Conservation (phyloP, 2,888 invertebrate species). For the Sphaerophoria taeniata region DNA sequence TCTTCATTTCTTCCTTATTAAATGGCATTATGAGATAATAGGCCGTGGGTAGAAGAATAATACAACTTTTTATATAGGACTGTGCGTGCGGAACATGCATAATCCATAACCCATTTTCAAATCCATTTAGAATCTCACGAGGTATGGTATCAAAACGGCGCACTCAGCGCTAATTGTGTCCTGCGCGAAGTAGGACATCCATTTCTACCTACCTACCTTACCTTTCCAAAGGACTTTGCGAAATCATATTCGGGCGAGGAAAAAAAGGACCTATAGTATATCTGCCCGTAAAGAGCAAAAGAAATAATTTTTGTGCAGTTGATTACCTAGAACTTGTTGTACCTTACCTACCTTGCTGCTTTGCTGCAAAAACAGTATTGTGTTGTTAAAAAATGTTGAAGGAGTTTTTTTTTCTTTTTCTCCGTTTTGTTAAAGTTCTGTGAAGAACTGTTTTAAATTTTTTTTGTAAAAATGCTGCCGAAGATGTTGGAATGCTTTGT, state of each 20-base stretch:
- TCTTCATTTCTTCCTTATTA: too few species aligned
- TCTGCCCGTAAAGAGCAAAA: constrained; percentile 25
- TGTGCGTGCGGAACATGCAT: too few species aligned
- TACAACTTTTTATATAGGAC: too few species aligned
- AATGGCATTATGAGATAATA: too few species aligned
- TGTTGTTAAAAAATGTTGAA: constrained; percentile 29
- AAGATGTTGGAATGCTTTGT: not conserved
- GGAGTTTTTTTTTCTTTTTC: constrained; percentile 1
- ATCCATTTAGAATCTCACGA: too few species aligned
- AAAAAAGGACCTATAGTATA: constrained; percentile 27
- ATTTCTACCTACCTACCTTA: too few species aligned
- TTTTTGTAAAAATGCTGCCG: not conserved
- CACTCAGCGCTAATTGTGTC: too few species aligned
- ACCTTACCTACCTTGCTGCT: not conserved
- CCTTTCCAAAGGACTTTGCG: constrained; percentile 21
- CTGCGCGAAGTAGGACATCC: too few species aligned
- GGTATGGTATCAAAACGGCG: too few species aligned
- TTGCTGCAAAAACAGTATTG: not conserved
- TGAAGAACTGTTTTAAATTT: constrained; percentile 8
- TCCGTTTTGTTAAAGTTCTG: not conserved
- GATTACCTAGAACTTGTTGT: constrained; percentile 47
- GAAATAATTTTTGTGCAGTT: constrained; percentile 52
- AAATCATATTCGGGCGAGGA: not conserved
- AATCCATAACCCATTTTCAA: too few species aligned
- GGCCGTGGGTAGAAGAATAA: too few species aligned